Conservation (phyloP, 2,888 invertebrate species). For the Scaptomyza cyrtandrae region DNA sequence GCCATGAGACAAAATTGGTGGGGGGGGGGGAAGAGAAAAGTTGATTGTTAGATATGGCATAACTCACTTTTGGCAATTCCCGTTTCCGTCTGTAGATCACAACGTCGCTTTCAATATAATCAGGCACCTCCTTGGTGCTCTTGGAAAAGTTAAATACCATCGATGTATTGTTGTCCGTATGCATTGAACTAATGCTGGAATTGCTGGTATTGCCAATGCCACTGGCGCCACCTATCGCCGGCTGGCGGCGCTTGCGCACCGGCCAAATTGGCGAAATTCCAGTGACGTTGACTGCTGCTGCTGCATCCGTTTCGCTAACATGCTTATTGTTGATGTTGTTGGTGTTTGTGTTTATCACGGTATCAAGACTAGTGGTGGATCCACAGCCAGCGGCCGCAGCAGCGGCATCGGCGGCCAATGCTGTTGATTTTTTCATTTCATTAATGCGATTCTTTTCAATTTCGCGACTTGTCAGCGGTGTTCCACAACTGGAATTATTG, state of each 20-base stretch:
- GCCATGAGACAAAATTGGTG: slow-evolving; percentile 5
- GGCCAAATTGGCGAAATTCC: slow-evolving; percentile 77
- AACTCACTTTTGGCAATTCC: slow-evolving; percentile 90
- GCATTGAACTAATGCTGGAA: slow-evolving; percentile 13
- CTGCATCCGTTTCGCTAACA: slow-evolving; percentile 72
- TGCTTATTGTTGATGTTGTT: slow-evolving; percentile 36
- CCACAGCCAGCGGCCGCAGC: slow-evolving; percentile 39
- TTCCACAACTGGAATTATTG: slow-evolving; percentile 28
- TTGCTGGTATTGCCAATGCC: slow-evolving; percentile 41
- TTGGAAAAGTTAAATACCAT: slow-evolving; percentile 94
- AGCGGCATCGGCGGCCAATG: slow-evolving; percentile 57
- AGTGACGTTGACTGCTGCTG: slow-evolving; percentile 43
- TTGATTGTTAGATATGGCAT: not conserved
- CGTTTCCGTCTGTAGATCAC: slow-evolving; percentile 89
- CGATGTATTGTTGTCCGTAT: slow-evolving; percentile 87
- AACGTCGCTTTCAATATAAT: slow-evolving; percentile 96
- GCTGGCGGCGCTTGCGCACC: slow-evolving; percentile 78
- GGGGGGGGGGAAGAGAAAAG: not conserved
- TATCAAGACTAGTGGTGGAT: slow-evolving; percentile 76
- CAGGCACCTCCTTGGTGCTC: slow-evolving; percentile 93
- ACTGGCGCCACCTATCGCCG: slow-evolving; percentile 28
- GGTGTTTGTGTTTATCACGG: slow-evolving; percentile 76
- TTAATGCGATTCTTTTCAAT: slow-evolving; percentile 89
- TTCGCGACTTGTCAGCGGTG: slow-evolving; percentile 86
- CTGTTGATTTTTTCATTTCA: slow-evolving; percentile 86